Conservation (phyloP, 2,888 invertebrate species). For the Flabesymbios commensalis region DNA sequence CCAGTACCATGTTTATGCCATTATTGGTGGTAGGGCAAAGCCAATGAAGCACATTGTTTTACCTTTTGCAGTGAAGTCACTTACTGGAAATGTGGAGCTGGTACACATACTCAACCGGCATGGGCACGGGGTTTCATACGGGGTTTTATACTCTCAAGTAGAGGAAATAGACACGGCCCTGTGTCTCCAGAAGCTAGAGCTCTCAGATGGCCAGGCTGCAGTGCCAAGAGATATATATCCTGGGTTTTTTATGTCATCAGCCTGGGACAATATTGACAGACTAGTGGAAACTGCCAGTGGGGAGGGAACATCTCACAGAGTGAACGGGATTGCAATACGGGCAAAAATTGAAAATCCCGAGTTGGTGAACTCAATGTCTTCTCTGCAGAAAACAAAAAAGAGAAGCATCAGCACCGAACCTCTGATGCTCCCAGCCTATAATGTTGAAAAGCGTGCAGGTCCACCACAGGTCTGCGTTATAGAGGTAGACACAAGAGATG, state of each 20-base stretch:
- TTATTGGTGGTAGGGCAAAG: neutral
- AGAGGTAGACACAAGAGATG: neutral
- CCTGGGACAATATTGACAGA: constrained; percentile 39
- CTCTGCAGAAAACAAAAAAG: neutral
- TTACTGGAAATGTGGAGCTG: constrained; percentile 11
- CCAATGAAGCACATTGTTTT: constrained; percentile 7
- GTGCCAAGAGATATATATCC: constrained; percentile 25
- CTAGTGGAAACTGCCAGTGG: constrained; percentile 36
- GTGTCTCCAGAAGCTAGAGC: constrained; percentile 5
- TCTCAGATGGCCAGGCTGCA: neutral
- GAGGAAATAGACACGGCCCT: constrained; percentile 13
- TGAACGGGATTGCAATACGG: constrained; percentile 37
- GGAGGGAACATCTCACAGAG: constrained; percentile 35
- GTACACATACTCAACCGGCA: constrained; percentile 4
- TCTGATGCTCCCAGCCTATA: constrained; percentile 5
- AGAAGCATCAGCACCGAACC: neutral
- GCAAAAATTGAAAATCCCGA: constrained; percentile 12
- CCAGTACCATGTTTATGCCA: constrained; percentile 9
- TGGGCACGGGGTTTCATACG: constrained; percentile 24
- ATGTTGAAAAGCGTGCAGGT: constrained; percentile 15
- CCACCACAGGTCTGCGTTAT: constrained; percentile 6
- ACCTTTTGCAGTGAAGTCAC: constrained; percentile 9
- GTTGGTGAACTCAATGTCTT: neutral
- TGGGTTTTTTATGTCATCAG: constrained; percentile 19
- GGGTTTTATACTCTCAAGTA: constrained; percentile 13